A percentile compares a stretch with the other conserved stretches of the same genome.
Conservation (phyloP, 2,113 vertebrate species). For the Spilogale gracilis region DNA sequence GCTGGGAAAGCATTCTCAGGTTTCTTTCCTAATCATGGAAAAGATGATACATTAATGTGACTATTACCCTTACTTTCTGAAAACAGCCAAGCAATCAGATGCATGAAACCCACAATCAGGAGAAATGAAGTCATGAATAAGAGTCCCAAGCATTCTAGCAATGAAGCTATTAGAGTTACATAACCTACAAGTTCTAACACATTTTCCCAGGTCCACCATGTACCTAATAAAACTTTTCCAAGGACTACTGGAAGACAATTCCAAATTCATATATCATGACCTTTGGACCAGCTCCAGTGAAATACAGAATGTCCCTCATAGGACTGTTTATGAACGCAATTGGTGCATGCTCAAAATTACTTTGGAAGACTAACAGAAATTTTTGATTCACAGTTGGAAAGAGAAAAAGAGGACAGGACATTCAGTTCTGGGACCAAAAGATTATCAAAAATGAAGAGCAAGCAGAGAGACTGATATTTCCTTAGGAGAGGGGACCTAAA, state of each 20-base stretch:
- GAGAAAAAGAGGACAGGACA: neutral
- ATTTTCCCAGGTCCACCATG: constrained; percentile 32
- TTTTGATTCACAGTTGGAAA: constrained; percentile 61
- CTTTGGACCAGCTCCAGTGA: constrained; percentile 5
- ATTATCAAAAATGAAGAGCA: neutral
- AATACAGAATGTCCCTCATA: constrained; percentile 40
- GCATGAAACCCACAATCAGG: constrained; percentile 65
- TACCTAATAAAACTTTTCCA: constrained; percentile 69
- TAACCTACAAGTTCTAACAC: constrained; percentile 64
- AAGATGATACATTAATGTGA: constrained; percentile 71
- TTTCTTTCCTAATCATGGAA: constrained; percentile 78
- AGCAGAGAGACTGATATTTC: neutral
- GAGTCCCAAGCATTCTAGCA: constrained; percentile 64
- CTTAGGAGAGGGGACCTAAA: neutral
- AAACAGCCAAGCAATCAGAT: constrained; percentile 72
- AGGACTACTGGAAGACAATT: constrained; percentile 50
- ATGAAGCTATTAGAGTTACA: constrained; percentile 60
- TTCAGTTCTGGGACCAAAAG: constrained; percentile 6
- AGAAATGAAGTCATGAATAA: constrained; percentile 66
- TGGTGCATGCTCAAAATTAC: constrained; percentile 2
- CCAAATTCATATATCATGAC: constrained; percentile 61
- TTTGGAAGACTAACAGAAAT: constrained; percentile 37
- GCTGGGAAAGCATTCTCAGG: constrained; percentile 64
- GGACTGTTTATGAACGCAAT: constrained; percentile 31
- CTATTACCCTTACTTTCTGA: constrained; percentile 68